These are phyloP conservation scores for Drosophila ercepeae DNA, from an alignment of 1,140 invertebrate species.

Conservation along the genomic window DNA sequence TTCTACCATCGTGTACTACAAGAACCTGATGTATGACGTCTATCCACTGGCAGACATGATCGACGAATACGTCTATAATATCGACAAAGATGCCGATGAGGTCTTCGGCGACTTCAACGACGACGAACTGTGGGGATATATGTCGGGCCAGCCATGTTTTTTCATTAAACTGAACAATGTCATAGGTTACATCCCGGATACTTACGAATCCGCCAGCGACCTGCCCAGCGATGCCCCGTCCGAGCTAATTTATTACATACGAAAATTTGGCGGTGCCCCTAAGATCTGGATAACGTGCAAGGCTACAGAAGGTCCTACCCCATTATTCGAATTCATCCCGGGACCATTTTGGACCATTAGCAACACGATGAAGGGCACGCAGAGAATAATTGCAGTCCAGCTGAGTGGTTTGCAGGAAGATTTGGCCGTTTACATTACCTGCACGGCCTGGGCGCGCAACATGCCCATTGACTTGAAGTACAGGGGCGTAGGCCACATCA, in stretches of 20 bases:
- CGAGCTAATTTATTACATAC: slow-evolving; percentile 19
- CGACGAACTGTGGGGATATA: slow-evolving; percentile 53
- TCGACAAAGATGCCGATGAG: slow-evolving; percentile 1
- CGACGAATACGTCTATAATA: slow-evolving; percentile 2
- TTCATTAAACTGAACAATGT: slow-evolving; percentile 55
- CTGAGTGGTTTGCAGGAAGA: slow-evolving; percentile 24
- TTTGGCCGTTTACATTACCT: neutral
- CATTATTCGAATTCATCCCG: slow-evolving; percentile 12
- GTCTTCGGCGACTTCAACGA: slow-evolving; percentile 36
- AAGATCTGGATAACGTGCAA: slow-evolving; percentile 53
- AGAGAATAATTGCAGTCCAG: slow-evolving; percentile 45
- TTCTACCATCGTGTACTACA: neutral
- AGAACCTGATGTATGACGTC: neutral
- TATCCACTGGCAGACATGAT: slow-evolving; percentile 40
- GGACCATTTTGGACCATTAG: slow-evolving; percentile 27
- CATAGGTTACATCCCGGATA: slow-evolving; percentile 27
- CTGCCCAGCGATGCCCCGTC: slow-evolving; percentile 4
- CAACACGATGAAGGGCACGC: neutral
- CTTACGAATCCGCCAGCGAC: slow-evolving; percentile 26
- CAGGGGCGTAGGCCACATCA: slow-evolving; percentile 22
- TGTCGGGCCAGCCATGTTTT: slow-evolving; percentile 16
- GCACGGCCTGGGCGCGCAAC: slow-evolving; percentile 56
- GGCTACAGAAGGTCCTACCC: neutral
- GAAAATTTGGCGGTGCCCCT: slow-evolving; percentile 3
- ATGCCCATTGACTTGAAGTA: slow-evolving; percentile 24